Evolutionary conservation across 2,113 vertebrate species (phyloP), one percentile per base, ranked within the genome.

Genomic region (Poeciliopsis turrubarensis): DNA sequence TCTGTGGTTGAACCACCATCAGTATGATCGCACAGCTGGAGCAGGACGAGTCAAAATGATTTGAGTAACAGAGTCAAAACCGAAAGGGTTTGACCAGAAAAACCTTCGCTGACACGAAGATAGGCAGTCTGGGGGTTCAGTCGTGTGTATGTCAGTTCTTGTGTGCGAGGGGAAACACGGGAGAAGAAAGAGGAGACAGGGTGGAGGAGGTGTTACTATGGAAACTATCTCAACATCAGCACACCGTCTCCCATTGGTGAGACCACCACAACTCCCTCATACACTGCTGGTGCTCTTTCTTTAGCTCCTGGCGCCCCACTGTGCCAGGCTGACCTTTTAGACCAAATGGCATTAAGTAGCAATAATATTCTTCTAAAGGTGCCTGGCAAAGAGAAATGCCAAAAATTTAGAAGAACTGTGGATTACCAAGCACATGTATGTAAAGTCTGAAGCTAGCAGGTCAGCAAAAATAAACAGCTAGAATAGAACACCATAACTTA

Each of bases 151-250:
- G 80, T 77, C 70, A 31, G 25, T 78, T 78, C 37, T 14, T 75
- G 37, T 74, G 60, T 83, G 75, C 27, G 73, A 83, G 22, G 79
- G 39, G 68, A 68, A n/a, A 78, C 63, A 66, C 65, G 73, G n/a
- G 60, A 63, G 64, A 83, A 64, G 60, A 31, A 72, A 61, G 82
- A 72, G 12, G 14, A 82, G 51, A 68, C 9, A 65, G 73, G 82
- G 81, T 69, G 82, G 75, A 73, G 78, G 79, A 67, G 78, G 69
- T 76, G 88, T 92, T 91, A 88, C 91, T 89, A 92, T 92, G 91
- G 91, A 85, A 93, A 93, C 92, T 81, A 91, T 92, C 89, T 81
- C 85, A 90, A 76, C 78, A 92, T 92, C 86, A 89, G 77, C 85
- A 83, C 79, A 79, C 83, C 80, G 68, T 82, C 87, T 88, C 80